Evolutionary conservation across 2,888 invertebrate species (phyloP).

Genomic region (Diarsia mendica): DNA sequence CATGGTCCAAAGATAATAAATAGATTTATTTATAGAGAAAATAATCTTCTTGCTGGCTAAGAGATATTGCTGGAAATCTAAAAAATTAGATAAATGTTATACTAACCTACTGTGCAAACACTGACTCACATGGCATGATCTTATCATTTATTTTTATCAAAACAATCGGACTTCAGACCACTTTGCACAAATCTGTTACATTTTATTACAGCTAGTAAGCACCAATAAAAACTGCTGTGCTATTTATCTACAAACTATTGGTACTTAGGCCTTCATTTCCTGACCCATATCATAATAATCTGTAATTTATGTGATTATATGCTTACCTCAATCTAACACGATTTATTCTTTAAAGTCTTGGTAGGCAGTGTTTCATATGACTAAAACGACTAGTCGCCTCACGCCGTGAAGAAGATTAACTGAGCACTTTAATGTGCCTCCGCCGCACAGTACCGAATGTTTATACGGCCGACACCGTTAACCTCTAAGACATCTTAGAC

Average conservation of each 20-base stretch:
- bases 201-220: conserved; percentile 24
- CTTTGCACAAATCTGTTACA: conserved; percentile 9
- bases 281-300: conserved; percentile 19
- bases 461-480: conserved; percentile 56
- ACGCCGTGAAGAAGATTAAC: conserved; percentile 12
- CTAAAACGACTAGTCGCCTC: background rate
- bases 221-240: conserved; percentile 2
- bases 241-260: background rate
- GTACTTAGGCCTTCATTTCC: background rate
- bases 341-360: conserved; percentile 1
- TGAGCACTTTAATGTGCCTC: conserved; percentile 14
- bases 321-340: conserved; percentile 34
- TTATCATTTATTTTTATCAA: conserved; percentile 27
- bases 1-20: background rate
- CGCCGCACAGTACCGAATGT: conserved; percentile 42
- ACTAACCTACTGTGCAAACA: conserved; percentile 14
- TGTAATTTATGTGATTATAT: conserved; percentile 14
- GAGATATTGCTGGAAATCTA: background rate
- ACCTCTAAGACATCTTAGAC: conserved; percentile 55
- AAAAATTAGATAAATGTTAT: background rate
- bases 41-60: background rate
- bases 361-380: background rate
- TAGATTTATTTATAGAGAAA: background rate
- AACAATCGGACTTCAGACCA: conserved; percentile 23
- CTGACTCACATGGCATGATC: background rate